Percentiles rank a stretch among this genome's conserved stretches.
These are phyloP conservation scores for Myotis findleyi DNA, from an alignment of 2,797 vertebrate species.

Conservation along the genomic window DNA sequence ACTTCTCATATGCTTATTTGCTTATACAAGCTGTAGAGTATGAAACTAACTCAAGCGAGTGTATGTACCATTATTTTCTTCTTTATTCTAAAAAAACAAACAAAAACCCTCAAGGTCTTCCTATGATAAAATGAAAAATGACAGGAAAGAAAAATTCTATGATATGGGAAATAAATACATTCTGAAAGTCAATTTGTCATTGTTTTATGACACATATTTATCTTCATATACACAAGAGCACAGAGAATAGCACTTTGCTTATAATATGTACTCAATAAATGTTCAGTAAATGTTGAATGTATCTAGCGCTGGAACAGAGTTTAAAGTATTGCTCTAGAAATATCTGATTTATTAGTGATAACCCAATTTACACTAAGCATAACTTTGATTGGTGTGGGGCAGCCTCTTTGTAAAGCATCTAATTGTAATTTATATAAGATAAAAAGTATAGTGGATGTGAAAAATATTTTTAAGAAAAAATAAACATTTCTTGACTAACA, in stretches of 20 bases:
- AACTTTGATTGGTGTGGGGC: neutral
- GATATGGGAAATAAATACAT: constrained; percentile 41
- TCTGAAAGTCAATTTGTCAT: constrained; percentile 48
- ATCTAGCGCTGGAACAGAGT: neutral
- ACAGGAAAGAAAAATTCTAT: constrained; percentile 55
- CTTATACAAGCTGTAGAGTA: neutral
- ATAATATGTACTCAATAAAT: constrained; percentile 27
- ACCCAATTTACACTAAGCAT: neutral
- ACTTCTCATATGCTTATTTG: neutral
- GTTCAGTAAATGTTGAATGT: constrained; percentile 45
- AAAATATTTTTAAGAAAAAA: neutral
- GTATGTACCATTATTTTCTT: neutral
- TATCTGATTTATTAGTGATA: neutral
- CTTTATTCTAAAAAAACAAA: neutral
- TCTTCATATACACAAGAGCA: constrained; percentile 13
- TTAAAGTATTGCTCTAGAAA: too few species aligned
- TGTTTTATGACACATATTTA: constrained; percentile 55
- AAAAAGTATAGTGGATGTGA: neutral
- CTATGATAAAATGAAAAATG: constrained; percentile 55
- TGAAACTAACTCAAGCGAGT: neutral
- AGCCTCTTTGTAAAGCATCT: neutral
- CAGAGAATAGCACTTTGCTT: neutral
- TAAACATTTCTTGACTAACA: neutral
- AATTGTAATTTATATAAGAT: neutral
- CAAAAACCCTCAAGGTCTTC: neutral